Conservation (phyloP, 2,113 vertebrate species). For the Blennius ocellaris region DNA sequence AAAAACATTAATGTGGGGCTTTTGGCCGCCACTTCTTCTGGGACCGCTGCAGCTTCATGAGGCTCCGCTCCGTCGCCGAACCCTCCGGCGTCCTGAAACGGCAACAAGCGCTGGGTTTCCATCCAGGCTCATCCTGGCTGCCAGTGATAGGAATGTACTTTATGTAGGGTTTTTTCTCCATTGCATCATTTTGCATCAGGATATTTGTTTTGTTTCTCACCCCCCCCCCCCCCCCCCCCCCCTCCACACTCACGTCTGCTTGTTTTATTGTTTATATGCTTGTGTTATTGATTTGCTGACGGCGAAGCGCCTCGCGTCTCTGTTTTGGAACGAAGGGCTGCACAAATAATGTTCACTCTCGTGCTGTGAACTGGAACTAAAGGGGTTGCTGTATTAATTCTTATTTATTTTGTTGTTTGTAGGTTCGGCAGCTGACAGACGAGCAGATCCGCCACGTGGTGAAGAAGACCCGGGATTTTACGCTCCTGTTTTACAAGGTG, state of each 20-base stretch:
- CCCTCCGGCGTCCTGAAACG: conserved; percentile 46
- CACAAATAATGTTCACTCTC: conserved; percentile 36
- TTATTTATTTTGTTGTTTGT: conserved; percentile 47
- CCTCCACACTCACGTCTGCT: conserved; percentile 15
- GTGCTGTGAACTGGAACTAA: conserved; percentile 13
- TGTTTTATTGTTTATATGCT: conserved; percentile 42
- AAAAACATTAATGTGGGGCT: conserved; percentile 62
- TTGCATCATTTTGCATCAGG: conserved; percentile 37
- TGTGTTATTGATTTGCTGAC: conserved; percentile 53
- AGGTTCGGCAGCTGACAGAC: conserved; percentile 89
- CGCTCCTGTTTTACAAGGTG: conserved; percentile 95
- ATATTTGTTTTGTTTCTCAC: not conserved
- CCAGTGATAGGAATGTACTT: conserved; percentile 3
- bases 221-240: too few species aligned
- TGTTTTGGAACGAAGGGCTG: conserved; percentile 33
- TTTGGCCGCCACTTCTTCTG: conserved; percentile 50
- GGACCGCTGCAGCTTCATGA: conserved; percentile 42
- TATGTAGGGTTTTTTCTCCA: conserved; percentile 26
- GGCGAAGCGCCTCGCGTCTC: conserved; percentile 19
- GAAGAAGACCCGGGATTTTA: conserved; percentile 93
- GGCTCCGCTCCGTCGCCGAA: conserved; percentile 26
- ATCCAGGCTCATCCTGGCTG: conserved; percentile 7
- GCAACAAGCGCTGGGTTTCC: conserved; percentile 37
- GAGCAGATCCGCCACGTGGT: conserved; percentile 87
- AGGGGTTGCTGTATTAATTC: not conserved